A percentile compares a stretch with the other conserved stretches of the same genome.
phyloP scores from a whole-genome alignment of 2,797 vertebrate genomes.

The Enteromius mattozi region DNA sequence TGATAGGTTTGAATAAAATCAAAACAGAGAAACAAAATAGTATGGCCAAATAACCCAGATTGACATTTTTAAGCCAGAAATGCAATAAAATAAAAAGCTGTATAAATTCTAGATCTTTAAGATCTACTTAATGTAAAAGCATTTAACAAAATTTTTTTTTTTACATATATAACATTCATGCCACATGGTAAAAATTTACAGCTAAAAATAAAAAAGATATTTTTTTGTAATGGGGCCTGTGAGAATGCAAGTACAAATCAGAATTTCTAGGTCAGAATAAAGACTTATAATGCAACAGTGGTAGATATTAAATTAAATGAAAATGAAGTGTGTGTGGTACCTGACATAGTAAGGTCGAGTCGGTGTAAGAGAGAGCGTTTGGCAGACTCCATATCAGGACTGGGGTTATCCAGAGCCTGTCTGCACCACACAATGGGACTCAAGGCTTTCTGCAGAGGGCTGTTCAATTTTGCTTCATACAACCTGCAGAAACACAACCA shows the following conservation, averaged over 20 bases:
- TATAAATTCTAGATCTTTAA: background rate
- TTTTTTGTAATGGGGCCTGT: background rate
- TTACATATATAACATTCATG: background rate
- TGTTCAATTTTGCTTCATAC: constrained; percentile 92
- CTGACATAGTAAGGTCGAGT: constrained; percentile 96
- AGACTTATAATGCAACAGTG: background rate
- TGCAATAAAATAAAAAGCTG: background rate
- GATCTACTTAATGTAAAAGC: background rate
- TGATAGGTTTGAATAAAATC: background rate
- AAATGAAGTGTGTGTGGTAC: constrained; percentile 67
- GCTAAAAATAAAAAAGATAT: background rate
- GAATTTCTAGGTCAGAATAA: background rate
- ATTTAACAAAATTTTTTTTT: background rate
- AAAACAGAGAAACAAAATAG: background rate
- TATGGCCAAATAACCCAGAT: background rate
- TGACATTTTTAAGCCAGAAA: background rate
- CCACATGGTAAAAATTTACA: background rate
- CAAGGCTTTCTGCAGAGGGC: constrained; percentile 88
- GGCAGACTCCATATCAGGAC: constrained; percentile 96
- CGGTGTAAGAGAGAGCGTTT: constrained; percentile 96
- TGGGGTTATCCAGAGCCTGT: constrained; percentile 94
- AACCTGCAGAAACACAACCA: constrained; percentile 81
- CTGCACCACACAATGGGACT: constrained; percentile 97
- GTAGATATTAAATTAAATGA: background rate
- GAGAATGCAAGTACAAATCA: background rate